Percentiles rank a stretch among this genome's conserved stretches.
These are phyloP conservation scores for Heliconius erato DNA, from an alignment of 2,888 invertebrate species.

Conservation along the genomic window DNA sequence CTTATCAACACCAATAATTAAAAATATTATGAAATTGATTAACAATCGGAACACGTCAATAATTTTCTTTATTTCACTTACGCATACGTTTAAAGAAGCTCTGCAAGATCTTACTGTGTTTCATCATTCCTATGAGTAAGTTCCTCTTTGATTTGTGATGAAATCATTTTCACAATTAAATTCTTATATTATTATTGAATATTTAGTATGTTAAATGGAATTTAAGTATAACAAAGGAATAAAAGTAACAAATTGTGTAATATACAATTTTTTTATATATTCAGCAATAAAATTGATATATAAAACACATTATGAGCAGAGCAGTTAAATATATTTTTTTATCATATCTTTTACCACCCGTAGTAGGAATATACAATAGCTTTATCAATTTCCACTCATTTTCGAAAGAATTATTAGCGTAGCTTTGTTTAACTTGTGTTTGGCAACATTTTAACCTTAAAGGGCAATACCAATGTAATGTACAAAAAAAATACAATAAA, in stretches of 20 bases:
- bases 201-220: not conserved
- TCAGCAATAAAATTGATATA: no score
- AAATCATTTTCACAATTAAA: slow-evolving; percentile 7
- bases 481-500: no score
- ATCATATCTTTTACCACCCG: no score
- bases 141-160: not conserved
- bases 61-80: slow-evolving; percentile 1
- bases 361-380: not conserved
- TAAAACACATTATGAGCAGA: no score
- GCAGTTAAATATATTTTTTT: no score
- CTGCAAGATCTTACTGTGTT: slow-evolving; percentile 8
- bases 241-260: no score
- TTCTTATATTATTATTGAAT: not conserved
- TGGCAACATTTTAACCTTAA: not conserved
- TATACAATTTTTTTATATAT: not conserved
- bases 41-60: not conserved
- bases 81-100: not conserved
- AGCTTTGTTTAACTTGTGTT: not conserved
- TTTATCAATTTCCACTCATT: not conserved
- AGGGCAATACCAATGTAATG: not conserved
- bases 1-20: not conserved
- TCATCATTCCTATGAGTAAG: slow-evolving; percentile 27
- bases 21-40: slow-evolving; percentile 28
- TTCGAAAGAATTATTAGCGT: not conserved
- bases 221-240: no score